A percentile compares a stretch with the other conserved stretches of the same genome.
Evolutionary conservation across 2,888 invertebrate species (phyloP).

Genomic region (Amphimallon solstitiale): DNA sequence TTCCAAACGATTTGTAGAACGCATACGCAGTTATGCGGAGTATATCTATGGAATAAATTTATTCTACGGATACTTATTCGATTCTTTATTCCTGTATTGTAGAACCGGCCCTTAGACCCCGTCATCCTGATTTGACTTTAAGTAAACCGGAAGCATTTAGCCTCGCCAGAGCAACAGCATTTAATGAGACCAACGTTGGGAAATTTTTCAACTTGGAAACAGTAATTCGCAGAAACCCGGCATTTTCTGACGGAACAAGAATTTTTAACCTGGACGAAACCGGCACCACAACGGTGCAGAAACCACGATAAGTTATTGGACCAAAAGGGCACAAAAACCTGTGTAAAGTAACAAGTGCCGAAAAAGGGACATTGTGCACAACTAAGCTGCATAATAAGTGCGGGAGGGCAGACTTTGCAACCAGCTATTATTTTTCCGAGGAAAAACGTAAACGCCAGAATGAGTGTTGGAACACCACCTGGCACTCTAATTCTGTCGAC

Average conservation of each 20-base stretch:
- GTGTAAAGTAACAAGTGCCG: constrained; percentile 7
- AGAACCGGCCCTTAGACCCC: too few relatives aligned
- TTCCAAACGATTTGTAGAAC: too few relatives aligned
- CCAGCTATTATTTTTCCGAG: constrained; percentile 12
- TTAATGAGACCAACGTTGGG: constrained; percentile 31
- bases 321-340: constrained; percentile 10
- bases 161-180: constrained; percentile 34
- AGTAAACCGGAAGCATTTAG: constrained; percentile 34
- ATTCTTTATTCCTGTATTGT: too few relatives aligned
- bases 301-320: neutral
- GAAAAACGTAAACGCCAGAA: neutral
- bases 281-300: constrained; percentile 1
- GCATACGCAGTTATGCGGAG: too few relatives aligned
- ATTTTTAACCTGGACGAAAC: neutral
- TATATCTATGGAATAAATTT: too few relatives aligned
- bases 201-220: too few relatives aligned
- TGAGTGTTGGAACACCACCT: neutral
- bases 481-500: constrained; percentile 1
- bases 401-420: neutral
- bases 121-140: constrained; percentile 21
- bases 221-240: too few relatives aligned
- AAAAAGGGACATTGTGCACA: neutral
- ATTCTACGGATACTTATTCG: too few relatives aligned
- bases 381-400: neutral
- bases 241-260: too few relatives aligned